Conservation (phyloP, 2,888 invertebrate species). For the Ennomos fuscantarius region DNA sequence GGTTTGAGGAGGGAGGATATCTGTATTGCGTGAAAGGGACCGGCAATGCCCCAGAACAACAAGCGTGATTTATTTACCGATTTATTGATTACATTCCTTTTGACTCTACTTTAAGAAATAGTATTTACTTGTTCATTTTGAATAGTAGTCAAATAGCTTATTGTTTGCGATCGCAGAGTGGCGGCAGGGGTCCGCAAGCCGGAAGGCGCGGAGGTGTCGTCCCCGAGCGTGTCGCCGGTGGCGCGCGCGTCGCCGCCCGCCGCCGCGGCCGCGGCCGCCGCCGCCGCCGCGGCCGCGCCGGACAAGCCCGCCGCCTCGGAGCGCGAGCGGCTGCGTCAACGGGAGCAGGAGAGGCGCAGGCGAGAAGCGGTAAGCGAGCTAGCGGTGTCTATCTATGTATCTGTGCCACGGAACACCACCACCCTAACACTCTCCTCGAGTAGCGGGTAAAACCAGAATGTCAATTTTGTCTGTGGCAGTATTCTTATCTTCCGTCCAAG, state of each 20-base stretch:
- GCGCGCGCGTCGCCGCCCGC: conserved; percentile 71
- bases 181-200: conserved; percentile 57
- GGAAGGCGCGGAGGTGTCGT: conserved; percentile 67
- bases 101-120: too few relatives aligned
- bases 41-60: too few relatives aligned
- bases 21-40: too few relatives aligned
- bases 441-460: too few relatives aligned
- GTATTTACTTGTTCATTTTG: background rate
- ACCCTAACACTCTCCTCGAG: too few relatives aligned
- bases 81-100: too few relatives aligned
- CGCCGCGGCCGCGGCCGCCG: conserved; percentile 62
- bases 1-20: too few relatives aligned
- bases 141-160: background rate
- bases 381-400: conserved; percentile 59
- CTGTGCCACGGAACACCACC: background rate
- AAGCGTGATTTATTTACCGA: too few relatives aligned
- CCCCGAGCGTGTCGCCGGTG: conserved; percentile 73
- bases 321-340: conserved; percentile 92
- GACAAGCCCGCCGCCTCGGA: conserved; percentile 88
- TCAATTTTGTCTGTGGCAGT: too few relatives aligned
- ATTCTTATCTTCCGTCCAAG: too few relatives aligned
- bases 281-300: conserved; percentile 65
- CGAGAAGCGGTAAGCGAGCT: conserved; percentile 91
- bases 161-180: background rate
- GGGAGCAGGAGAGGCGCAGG: conserved; percentile 96